These are phyloP conservation scores for Xenentodon cancila DNA, from an alignment of 2,797 vertebrate genomes.

Conservation along the genomic window DNA sequence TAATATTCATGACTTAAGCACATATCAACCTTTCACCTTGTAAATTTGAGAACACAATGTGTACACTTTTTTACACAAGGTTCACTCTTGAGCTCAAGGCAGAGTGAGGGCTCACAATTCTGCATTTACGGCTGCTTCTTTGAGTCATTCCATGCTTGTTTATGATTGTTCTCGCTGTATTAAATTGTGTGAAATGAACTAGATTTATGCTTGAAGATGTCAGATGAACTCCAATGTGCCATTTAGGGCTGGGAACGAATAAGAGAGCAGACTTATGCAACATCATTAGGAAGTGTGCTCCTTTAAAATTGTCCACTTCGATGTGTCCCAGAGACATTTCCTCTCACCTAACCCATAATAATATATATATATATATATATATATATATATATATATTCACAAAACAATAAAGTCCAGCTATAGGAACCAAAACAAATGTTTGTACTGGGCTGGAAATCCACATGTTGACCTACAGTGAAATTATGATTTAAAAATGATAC, in stretches of 20 bases:
- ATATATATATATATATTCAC: too few relatives aligned
- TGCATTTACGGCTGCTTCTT: neutral
- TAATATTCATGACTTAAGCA: too few relatives aligned
- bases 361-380: too few relatives aligned
- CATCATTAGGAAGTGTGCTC: neutral
- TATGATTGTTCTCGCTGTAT: neutral
- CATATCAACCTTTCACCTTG: too few relatives aligned
- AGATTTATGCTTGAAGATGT: neutral
- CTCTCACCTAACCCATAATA: neutral
- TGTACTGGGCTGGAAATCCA: too few relatives aligned
- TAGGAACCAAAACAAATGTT: too few relatives aligned
- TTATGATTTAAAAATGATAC: too few relatives aligned
- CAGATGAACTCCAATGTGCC: neutral
- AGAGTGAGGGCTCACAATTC: neutral
- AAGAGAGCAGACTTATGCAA: neutral
- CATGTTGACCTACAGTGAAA: too few relatives aligned
- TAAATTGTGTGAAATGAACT: neutral
- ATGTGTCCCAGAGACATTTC: neutral
- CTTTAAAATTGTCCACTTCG: neutral
- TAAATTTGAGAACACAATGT: too few relatives aligned
- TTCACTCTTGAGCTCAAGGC: neutral
- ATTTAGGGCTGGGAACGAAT: slow-evolving; percentile 19
- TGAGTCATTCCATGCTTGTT: neutral
- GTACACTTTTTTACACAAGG: too few relatives aligned
- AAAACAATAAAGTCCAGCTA: too few relatives aligned